Evolutionary conservation across 2,113 vertebrate species (phyloP).

Genomic region (Oncorhynchus nerka): DNA sequence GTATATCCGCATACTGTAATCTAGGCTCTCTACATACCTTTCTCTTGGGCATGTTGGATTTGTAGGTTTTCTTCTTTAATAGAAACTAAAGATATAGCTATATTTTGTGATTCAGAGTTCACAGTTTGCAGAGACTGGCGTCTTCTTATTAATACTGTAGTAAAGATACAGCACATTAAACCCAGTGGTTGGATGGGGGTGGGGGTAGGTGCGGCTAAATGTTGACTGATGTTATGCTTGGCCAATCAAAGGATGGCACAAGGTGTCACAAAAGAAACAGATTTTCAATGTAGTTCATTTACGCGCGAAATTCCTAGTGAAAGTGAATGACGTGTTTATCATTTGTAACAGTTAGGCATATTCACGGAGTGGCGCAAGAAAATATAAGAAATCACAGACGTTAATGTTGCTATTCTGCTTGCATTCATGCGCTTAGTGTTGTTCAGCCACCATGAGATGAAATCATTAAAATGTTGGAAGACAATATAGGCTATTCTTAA

Average conservation of each 20-base stretch:
- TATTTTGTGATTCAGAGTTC: constrained; percentile 43
- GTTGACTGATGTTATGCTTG: constrained; percentile 34
- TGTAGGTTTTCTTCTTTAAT: constrained; percentile 41
- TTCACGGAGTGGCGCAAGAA: neutral
- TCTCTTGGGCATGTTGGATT: constrained; percentile 64
- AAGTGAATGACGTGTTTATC: constrained; percentile 11
- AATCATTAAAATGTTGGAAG: too few relatives aligned
- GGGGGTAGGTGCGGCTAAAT: constrained; percentile 35
- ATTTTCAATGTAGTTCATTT: constrained; percentile 48
- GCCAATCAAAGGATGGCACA: constrained; percentile 31
- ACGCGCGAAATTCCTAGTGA: constrained; percentile 53
- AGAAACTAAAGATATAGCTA: constrained; percentile 37
- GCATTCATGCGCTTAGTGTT: too few relatives aligned
- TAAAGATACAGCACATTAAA: constrained; percentile 65
- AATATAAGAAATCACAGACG: neutral
- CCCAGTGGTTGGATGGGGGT: constrained; percentile 56
- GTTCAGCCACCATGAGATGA: too few relatives aligned
- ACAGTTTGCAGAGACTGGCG: constrained; percentile 46
- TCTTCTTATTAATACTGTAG: constrained; percentile 58
- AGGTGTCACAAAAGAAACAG: constrained; percentile 23
- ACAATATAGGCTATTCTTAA: too few relatives aligned
- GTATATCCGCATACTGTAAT: constrained; percentile 43
- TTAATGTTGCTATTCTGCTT: too few relatives aligned
- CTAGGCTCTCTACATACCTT: constrained; percentile 60
- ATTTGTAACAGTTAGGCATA: neutral